These are phyloP conservation scores for Butorides virescens DNA, from an alignment of 2,113 vertebrate genomes.

Conservation along the genomic window DNA sequence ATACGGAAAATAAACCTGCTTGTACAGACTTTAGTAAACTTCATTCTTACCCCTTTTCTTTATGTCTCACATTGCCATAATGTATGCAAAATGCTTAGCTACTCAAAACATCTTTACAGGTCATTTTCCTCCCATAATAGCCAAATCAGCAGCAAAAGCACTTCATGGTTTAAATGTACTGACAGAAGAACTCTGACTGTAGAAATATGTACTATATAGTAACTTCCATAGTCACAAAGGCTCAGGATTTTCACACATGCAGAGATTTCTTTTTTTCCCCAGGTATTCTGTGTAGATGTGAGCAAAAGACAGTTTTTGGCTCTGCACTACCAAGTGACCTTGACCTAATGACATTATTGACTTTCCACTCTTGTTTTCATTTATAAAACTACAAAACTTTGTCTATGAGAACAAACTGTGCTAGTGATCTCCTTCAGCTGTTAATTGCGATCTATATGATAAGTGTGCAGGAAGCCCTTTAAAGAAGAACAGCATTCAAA, in stretches of 20 bases:
- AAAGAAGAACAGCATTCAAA: slow-evolving; percentile 2
- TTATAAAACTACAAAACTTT: background rate
- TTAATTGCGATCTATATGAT: slow-evolving; percentile 47
- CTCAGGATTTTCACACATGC: slow-evolving; percentile 43
- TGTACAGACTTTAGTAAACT: slow-evolving; percentile 62
- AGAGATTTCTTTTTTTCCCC: background rate
- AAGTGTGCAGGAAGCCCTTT: slow-evolving; percentile 1
- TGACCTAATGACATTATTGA: slow-evolving; percentile 55
- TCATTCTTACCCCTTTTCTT: slow-evolving; percentile 63
- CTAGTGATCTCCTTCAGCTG: background rate
- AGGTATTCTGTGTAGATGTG: slow-evolving; percentile 14
- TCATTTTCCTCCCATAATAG: slow-evolving; percentile 70
- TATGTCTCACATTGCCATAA: slow-evolving; percentile 58
- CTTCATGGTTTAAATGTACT: slow-evolving; percentile 60
- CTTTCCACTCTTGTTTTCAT: slow-evolving; percentile 56
- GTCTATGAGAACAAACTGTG: background rate
- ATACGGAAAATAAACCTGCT: slow-evolving; percentile 58
- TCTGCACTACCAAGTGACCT: slow-evolving; percentile 30
- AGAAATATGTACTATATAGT: slow-evolving; percentile 45
- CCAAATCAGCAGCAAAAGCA: slow-evolving; percentile 63
- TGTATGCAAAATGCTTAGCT: slow-evolving; percentile 69
- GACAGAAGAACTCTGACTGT: slow-evolving; percentile 40
- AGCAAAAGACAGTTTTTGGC: background rate
- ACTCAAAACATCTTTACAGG: slow-evolving; percentile 67
- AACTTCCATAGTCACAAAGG: slow-evolving; percentile 34